Base-by-base conservation (phyloP, 2,113 vertebrate species). In the Kryptolebias marmoratus region DNA sequence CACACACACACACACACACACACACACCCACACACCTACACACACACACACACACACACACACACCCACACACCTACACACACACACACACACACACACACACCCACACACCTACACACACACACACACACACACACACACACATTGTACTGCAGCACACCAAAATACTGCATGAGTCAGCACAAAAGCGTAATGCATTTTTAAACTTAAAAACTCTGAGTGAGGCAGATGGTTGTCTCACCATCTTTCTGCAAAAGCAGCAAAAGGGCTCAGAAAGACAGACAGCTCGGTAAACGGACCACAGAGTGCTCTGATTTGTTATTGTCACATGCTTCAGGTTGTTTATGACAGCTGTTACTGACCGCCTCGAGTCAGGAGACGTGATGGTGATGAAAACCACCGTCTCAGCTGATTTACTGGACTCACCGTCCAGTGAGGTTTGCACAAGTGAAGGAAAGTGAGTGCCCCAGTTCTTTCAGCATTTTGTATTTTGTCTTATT, bases 151-250 rank as follows among this genome's bases (percentile, higher is more conserved):
- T 64, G 79, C 79, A 70, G 48, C 48, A 15, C 22, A 8, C 57
- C 18, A 0, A 31, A 44, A 67, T 50, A 77, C 28, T 75, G 44
- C 31, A 56, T 32, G 62, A 74, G 58, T 87, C 85, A 87, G 73
- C 77, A 75, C 48, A 76, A 84, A 57, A 75, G 30, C 0, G 0
- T 2, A 47, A 73, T 52, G 28, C 5, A 57, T 64, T 68, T 81
- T 78, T 27, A 48, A 62, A 45, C 58, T 3, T 42, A 64, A 69
- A 74, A 31, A 18, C 44, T 57, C n/a, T 47, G 45, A 63, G 60
- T 2, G 4, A 70, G 61, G 63, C 27, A 57, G 55, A 77, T 55
- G 28, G 27, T 56, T 76, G 14, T 64, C 7, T 77, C 16, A 36
- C 12, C n/a, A 54, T 39, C 10, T 70, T 27, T 8, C 27, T 59